phyloP scores from a whole-genome alignment of 2,797 vertebrate genomes.

The Hoplostethus mediterraneus region DNA sequence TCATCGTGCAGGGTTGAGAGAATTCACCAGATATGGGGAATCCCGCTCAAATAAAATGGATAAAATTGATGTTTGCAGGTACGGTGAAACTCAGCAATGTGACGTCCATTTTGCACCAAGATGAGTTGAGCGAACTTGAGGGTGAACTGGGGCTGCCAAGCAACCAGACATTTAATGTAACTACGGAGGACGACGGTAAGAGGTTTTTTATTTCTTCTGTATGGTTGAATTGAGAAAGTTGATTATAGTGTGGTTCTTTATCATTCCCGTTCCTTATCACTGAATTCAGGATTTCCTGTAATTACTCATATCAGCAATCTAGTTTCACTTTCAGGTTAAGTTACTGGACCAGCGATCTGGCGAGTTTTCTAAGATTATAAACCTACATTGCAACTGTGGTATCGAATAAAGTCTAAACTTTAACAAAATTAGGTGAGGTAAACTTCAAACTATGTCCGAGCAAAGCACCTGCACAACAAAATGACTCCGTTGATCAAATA shows the following conservation, averaged over 20 bases:
- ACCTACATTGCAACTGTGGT: no score
- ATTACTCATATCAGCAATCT: background rate
- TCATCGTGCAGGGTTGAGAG: background rate
- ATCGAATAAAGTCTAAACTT: no score
- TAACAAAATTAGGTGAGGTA: no score
- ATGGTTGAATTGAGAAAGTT: background rate
- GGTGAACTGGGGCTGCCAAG: conserved; percentile 4
- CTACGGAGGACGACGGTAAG: conserved; percentile 63
- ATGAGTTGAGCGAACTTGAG: background rate
- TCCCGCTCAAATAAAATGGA: background rate
- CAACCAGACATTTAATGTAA: background rate
- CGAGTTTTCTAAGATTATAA: no score
- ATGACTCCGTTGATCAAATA: no score
- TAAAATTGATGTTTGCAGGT: conserved; percentile 27
- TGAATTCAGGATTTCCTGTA: background rate
- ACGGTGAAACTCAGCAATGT: background rate
- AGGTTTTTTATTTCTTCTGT: background rate
- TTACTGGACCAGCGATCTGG: no score
- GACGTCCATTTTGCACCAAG: background rate
- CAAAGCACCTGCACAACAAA: no score
- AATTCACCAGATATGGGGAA: background rate
- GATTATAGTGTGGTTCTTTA: background rate
- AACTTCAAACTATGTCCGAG: no score
- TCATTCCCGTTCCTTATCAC: background rate
- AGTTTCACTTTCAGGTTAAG: background rate